These are phyloP conservation scores for Apodemus sylvaticus DNA, from an alignment of 2,113 vertebrate species.

Conservation along the genomic window DNA sequence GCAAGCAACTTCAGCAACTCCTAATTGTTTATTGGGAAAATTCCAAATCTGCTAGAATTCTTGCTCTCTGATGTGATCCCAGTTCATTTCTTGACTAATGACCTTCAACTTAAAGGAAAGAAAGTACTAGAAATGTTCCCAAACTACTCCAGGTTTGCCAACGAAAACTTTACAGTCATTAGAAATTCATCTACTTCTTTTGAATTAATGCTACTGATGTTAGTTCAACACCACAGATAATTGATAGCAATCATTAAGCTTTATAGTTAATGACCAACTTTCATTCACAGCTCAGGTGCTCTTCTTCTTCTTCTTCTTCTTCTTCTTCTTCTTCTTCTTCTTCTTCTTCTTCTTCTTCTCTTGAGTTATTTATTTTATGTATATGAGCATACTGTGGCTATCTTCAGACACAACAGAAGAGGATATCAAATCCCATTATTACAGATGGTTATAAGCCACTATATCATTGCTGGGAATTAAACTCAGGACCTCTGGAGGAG, in stretches of 20 bases:
- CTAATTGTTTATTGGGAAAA: slow-evolving; percentile 63
- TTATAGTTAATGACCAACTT: not conserved
- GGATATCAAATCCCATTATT: too few species aligned
- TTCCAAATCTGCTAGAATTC: slow-evolving; percentile 57
- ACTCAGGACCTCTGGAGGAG: too few species aligned
- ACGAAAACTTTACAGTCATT: not conserved
- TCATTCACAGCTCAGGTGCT: not conserved
- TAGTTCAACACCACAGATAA: not conserved
- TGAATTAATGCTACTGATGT: not conserved
- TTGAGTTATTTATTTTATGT: too few species aligned
- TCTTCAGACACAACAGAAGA: too few species aligned
- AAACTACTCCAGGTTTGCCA: slow-evolving; percentile 32
- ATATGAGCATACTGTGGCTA: too few species aligned
- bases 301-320: too few species aligned
- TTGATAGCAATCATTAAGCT: not conserved
- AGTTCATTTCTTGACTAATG: slow-evolving; percentile 60
- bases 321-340: too few species aligned
- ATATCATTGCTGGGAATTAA: too few species aligned
- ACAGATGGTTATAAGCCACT: too few species aligned
- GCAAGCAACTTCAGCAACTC: not conserved
- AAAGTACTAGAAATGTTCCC: not conserved
- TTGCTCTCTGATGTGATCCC: slow-evolving; percentile 47
- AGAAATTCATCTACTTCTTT: slow-evolving; percentile 8
- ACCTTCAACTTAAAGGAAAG: slow-evolving; percentile 45
- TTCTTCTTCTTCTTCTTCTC: too few species aligned